Evolutionary conservation across 2,113 vertebrate genomes (phyloP).

Genomic region (Alligator sinensis): DNA sequence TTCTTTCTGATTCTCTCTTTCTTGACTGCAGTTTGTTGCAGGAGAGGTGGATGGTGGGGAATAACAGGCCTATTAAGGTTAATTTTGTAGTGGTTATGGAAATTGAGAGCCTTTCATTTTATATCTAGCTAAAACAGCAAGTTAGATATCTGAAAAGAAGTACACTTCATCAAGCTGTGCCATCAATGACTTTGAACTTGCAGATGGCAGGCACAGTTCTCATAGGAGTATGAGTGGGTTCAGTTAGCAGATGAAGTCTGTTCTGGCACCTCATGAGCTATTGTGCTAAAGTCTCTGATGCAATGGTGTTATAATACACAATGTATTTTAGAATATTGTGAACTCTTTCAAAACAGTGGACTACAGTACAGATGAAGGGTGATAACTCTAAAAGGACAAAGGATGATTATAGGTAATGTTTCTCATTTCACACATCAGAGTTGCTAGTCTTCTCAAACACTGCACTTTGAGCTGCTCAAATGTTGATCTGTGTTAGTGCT

Average conservation of each 20-base stretch:
- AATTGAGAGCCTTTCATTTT: background rate
- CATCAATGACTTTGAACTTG: background rate
- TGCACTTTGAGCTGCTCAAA: no score
- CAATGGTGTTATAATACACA: background rate
- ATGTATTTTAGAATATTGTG: background rate
- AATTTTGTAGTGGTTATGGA: background rate
- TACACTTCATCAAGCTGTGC: background rate
- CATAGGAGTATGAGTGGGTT: background rate
- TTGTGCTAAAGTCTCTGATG: background rate
- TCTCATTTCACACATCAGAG: background rate
- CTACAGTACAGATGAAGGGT: background rate
- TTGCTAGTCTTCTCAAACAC: background rate
- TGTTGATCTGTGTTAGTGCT: no score
- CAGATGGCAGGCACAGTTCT: background rate
- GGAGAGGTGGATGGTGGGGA: fast-evolving
- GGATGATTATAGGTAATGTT: background rate
- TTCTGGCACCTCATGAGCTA: background rate
- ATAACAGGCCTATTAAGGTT: background rate
- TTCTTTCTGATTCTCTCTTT: no score
- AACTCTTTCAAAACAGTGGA: background rate
- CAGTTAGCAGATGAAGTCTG: background rate
- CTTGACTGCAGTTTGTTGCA: background rate
- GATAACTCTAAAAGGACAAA: background rate
- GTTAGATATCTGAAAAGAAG: background rate
- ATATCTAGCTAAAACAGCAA: background rate